Base-by-base conservation (phyloP, 2,797 vertebrate species). In the Falco cherrug region DNA sequence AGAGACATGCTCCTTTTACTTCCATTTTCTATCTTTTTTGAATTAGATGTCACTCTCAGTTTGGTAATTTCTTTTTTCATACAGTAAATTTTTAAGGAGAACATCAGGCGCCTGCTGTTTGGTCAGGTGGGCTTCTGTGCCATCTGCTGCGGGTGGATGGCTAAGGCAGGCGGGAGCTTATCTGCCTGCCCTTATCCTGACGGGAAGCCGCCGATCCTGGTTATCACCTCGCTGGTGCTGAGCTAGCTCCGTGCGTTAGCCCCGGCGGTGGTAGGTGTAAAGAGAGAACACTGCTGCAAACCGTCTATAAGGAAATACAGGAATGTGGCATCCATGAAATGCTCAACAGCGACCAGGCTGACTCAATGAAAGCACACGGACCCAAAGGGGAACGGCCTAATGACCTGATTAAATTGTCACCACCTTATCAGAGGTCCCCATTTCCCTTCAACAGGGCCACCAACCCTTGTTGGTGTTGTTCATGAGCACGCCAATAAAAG, bases 41-140 rank as follows among this genome's bases (percentile, higher is more conserved):
- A 50, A 75, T 73, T 0, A 20, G 54, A 37, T 2, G 4, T 28
- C 8, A 2, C 41, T 89, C 31, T 61, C 20, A 18, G 35, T 35
- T 54, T 24, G 67, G 6, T 31, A 3, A 12, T 53, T 43, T 45
- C 13, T 24, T 37, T 37, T 16, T 50, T 45, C 65, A 47, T 15
- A n/a, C 2, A 68, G 71, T 16, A 71, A 59, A 12, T 53, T 60
- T 64, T 18, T 19, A 14, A 63, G 75, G 63, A 75, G 69, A 60
- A 51, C 33, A 10, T 0, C 0, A 5, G 31, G 28, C 1, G 31
- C 26, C 67, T 60, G 31, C 59, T 10, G 21, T 3, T 73, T 0
- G 16, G 20, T 6, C 69, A 28, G 68, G 28, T 8, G 67, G 70
- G 59, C 28, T 82, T 48, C 47, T 14, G 68, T 4, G 59, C 67